Percentiles rank a stretch among this genome's conserved stretches.
phyloP scores from a whole-genome alignment of 2,797 vertebrate species.

The Naso thynnoides region DNA sequence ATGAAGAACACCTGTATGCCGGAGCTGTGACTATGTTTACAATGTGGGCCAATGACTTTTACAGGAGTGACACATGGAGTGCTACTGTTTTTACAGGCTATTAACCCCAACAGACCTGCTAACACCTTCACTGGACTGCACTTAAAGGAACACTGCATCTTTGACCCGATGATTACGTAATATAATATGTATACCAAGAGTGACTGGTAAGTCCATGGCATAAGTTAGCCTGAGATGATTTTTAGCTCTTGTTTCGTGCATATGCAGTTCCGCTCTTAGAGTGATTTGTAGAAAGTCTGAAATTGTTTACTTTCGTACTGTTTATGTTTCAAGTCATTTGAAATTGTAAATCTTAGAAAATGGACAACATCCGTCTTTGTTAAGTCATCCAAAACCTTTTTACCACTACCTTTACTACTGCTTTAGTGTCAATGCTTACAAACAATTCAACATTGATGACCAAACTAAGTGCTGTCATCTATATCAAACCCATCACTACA shows the following conservation, averaged over 20 bases:
- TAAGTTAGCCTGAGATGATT: no score
- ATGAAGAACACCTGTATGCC: conserved; percentile 56
- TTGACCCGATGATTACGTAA: conserved; percentile 10
- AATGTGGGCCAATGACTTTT: conserved; percentile 57
- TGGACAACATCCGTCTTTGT: no score
- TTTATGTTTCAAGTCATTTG: no score
- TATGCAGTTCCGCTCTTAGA: no score
- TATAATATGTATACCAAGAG: conserved; percentile 4
- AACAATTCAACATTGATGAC: neutral
- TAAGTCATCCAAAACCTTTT: neutral
- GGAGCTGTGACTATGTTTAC: conserved; percentile 60
- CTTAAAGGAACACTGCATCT: conserved; percentile 36
- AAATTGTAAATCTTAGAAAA: no score
- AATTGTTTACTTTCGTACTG: no score
- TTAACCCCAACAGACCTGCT: conserved; percentile 61
- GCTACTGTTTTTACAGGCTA: conserved; percentile 64
- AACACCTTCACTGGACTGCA: conserved; percentile 50
- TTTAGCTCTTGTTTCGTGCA: no score
- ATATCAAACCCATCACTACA: neutral
- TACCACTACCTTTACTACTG: no score
- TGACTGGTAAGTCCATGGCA: no score
- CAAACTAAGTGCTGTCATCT: neutral
- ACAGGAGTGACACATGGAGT: conserved; percentile 47
- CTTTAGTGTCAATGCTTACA: conserved; percentile 1
- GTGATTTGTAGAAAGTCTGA: no score